Conservation (phyloP, 1,140 invertebrate genomes). For the Drosophila chauvacae region DNA sequence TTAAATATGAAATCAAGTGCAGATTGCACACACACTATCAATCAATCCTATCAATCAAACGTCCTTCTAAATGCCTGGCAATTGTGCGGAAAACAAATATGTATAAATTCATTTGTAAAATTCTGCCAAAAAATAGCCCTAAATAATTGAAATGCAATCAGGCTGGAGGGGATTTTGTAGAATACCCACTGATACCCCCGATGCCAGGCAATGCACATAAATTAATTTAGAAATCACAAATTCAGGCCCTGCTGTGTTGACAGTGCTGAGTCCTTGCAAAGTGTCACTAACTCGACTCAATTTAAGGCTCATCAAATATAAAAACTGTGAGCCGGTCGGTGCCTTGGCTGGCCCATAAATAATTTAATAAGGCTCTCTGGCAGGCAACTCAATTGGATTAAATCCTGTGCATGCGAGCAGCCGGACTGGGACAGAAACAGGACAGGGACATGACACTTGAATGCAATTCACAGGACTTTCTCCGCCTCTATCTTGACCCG, state of each 20-base stretch:
- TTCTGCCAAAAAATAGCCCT: constrained; percentile 10
- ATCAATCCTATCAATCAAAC: constrained; percentile 56
- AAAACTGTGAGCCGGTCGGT: constrained; percentile 24
- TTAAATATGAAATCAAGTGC: constrained; percentile 67
- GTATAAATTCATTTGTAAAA: constrained; percentile 37
- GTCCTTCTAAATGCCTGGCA: constrained; percentile 56
- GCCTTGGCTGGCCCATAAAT: constrained; percentile 28
- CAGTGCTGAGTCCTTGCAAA: constrained; percentile 14
- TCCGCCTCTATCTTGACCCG: constrained; percentile 32
- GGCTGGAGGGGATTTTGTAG: not conserved
- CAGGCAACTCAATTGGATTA: constrained; percentile 52
- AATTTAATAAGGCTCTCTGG: constrained; percentile 38
- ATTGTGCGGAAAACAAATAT: constrained; percentile 63
- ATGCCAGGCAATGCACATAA: constrained; percentile 15
- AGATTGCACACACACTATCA: constrained; percentile 22
- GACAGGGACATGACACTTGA: constrained; percentile 30
- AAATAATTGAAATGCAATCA: constrained; percentile 52
- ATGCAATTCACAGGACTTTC: constrained; percentile 24
- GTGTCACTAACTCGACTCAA: constrained; percentile 50
- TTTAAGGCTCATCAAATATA: constrained; percentile 50
- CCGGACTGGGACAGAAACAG: not conserved
- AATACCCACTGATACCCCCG: constrained; percentile 4
- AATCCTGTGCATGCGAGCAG: constrained; percentile 9
- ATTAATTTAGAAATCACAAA: constrained; percentile 31
- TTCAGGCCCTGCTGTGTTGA: not conserved